Conservation (phyloP, 2,888 invertebrate species). For the Ichneumon xanthorius region DNA sequence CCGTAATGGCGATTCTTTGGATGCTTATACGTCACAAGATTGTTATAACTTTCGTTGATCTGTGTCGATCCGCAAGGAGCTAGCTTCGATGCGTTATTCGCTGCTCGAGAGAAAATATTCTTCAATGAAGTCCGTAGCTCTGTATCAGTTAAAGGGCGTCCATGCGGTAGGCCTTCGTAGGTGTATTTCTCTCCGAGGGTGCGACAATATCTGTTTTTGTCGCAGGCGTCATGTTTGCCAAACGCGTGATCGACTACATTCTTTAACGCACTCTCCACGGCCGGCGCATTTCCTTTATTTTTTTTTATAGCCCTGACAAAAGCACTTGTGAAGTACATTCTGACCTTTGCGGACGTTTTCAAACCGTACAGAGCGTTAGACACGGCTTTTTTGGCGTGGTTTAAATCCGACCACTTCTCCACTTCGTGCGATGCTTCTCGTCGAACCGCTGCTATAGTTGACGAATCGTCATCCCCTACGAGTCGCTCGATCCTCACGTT, state of each 20-base stretch:
- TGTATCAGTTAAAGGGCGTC: slow-evolving; percentile 16
- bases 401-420: no score
- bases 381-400: no score
- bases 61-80: slow-evolving; percentile 58
- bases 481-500: no score
- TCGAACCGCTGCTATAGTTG: no score
- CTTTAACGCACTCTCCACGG: not conserved
- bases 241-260: not conserved
- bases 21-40: slow-evolving; percentile 35
- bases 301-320: not conserved
- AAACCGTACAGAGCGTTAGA: no score
- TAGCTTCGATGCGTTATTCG: slow-evolving; percentile 51
- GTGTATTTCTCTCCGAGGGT: not conserved
- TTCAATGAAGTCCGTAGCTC: not conserved
- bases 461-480: no score
- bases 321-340: not conserved
- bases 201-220: not conserved
- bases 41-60: slow-evolving; percentile 51
- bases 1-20: slow-evolving; percentile 55
- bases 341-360: no score
- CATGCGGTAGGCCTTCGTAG: not conserved
- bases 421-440: no score
- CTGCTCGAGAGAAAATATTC: slow-evolving; percentile 20
- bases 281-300: not conserved
- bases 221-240: not conserved